Base-by-base conservation (phyloP, 2,113 vertebrate genomes). In the Lota lota region DNA sequence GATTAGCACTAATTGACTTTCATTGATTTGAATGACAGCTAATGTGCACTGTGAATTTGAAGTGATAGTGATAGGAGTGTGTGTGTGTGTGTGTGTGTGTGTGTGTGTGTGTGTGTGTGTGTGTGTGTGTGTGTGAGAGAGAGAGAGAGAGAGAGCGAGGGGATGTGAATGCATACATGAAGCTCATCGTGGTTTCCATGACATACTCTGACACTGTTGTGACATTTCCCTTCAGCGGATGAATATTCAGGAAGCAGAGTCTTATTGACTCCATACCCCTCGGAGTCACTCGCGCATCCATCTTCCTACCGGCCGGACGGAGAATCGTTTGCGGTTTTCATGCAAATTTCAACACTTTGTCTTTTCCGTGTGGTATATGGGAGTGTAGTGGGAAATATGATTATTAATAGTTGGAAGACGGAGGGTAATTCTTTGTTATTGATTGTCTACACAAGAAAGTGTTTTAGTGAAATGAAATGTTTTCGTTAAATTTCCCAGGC, bases 1-100 rank as follows among this genome's bases (percentile, higher is more conserved):
- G 4, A 68, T 24, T 21, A 57, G 51, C 79, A 78, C 78, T 82
- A 84, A 83, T 75, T 82, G 82, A 69, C 83, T 79, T 66, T 80
- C 20, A 61, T 83, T 80, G 75, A 69, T 36, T 22, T 64, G 79
- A 87, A 83, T 75, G 81, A 70, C 79, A 68, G 80, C 61, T 16
- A 50, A 17, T 21, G 28, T 12, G 68, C 63, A 69, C 69, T 72
- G 73, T 77, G 78, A 70, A 73, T 78, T 73, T 60, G 67, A 57
- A 75, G 75, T 20, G 57, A 57, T 19, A 57, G 20, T 21, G 57
- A 21, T 21, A 59, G 40, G 40, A 47, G 40, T 1, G 36, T 10
- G 40, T 1, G 40, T 47, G 40, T 47, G 40, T 47, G 40, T n/a
- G 17, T 56, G 53, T 18, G 53, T 14, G 16, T n/a, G n/a, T 56